These are phyloP conservation scores for Monodelphis domestica DNA, from an alignment of 2,797 vertebrate species.

Conservation along the genomic window DNA sequence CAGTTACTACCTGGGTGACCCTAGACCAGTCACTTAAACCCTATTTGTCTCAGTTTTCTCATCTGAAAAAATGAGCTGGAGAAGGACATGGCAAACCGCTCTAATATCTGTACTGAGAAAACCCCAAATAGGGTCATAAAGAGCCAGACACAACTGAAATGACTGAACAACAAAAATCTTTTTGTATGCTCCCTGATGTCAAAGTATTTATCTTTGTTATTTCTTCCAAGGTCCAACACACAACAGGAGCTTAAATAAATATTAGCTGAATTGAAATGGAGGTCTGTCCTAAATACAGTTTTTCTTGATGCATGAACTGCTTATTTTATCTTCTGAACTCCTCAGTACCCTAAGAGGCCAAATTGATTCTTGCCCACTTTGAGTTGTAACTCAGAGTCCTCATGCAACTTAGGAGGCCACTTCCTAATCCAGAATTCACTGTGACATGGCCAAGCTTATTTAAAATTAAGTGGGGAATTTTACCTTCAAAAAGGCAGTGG, in stretches of 20 bases:
- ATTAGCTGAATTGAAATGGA: neutral
- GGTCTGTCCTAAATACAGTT: neutral
- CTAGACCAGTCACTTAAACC: too few relatives aligned
- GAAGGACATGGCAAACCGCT: too few relatives aligned
- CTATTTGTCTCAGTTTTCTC: too few relatives aligned
- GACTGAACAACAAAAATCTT: too few relatives aligned
- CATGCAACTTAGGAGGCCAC: neutral
- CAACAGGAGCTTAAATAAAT: neutral
- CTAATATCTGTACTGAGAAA: too few relatives aligned
- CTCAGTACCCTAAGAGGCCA: neutral
- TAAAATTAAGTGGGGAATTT: neutral
- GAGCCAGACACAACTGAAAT: too few relatives aligned
- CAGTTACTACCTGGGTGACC: too few relatives aligned
- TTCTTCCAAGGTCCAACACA: neutral
- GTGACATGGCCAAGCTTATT: neutral
- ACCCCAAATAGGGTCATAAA: too few relatives aligned
- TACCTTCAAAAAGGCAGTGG: neutral
- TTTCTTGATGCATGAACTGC: neutral
- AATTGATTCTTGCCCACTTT: neutral
- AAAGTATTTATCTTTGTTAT: neutral
- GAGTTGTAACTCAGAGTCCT: neutral
- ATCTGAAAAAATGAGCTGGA: too few relatives aligned
- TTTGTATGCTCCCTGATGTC: neutral
- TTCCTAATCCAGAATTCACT: neutral
- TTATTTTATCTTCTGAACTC: neutral